phyloP scores from a whole-genome alignment of 2,888 invertebrate genomes.

The Zygogramma bicolorata region DNA sequence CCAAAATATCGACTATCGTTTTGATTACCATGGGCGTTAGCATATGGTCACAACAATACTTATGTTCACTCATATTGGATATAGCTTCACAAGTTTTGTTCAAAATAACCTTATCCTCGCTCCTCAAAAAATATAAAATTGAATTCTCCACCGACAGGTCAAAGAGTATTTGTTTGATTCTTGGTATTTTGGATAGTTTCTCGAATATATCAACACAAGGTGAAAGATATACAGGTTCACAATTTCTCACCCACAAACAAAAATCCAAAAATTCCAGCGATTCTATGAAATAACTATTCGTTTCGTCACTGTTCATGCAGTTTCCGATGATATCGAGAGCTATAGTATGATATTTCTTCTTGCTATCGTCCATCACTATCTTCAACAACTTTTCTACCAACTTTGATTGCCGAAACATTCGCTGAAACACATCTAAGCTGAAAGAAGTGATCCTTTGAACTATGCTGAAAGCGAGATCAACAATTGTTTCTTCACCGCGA shows the following conservation, averaged over 20 bases:
- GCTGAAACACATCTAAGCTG: conserved; percentile 51
- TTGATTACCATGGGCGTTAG: conserved; percentile 53
- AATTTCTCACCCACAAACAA: conserved; percentile 56
- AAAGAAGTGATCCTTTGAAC: conserved; percentile 52
- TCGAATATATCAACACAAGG: conserved; percentile 49
- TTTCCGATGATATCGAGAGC: conserved; percentile 54
- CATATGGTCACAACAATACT: conserved; percentile 59
- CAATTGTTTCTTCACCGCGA: conserved; percentile 38
- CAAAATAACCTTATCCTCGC: conserved; percentile 50
- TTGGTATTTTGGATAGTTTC: conserved; percentile 51
- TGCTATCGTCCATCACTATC: conserved; percentile 49
- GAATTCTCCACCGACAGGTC: conserved; percentile 58
- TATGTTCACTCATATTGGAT: conserved; percentile 56
- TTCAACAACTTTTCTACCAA: conserved; percentile 55
- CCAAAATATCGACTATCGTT: conserved; percentile 50
- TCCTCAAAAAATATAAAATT: conserved; percentile 53
- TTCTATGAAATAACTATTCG: conserved; percentile 54
- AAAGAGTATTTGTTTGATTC: conserved; percentile 55
- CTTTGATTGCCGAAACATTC: conserved; percentile 43
- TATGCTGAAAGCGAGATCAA: conserved; percentile 46
- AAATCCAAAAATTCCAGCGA: conserved; percentile 56
- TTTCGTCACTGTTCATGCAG: conserved; percentile 53
- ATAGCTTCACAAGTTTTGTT: conserved; percentile 55
- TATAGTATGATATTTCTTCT: conserved; percentile 40
- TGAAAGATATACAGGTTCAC: conserved; percentile 47